Percentiles rank a stretch among this genome's conserved stretches.
phyloP scores from a whole-genome alignment of 2,113 vertebrate species.

The Camelus dromedarius region DNA sequence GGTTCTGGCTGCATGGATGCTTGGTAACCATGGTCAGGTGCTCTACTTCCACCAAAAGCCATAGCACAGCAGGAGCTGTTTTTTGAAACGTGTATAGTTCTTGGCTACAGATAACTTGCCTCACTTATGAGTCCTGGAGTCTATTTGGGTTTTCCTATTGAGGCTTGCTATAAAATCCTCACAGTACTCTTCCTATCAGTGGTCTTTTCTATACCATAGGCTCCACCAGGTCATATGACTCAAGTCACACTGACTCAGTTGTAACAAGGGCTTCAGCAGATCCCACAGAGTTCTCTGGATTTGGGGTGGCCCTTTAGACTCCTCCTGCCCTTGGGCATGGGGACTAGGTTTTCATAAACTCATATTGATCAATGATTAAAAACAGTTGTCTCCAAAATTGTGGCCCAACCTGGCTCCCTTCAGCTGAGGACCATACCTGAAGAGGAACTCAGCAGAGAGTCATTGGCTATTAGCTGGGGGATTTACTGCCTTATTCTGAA shows the following conservation, averaged over 20 bases:
- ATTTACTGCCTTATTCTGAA: not conserved
- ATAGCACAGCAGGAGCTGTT: not conserved
- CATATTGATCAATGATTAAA: not conserved
- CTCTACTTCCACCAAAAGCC: not conserved
- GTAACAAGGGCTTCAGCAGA: not conserved
- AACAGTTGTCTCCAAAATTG: not conserved
- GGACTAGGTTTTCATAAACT: not conserved
- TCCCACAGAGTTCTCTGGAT: not conserved
- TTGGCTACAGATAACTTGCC: not conserved
- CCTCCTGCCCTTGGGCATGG: not conserved
- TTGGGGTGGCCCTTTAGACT: not conserved
- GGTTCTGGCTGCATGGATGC: not conserved
- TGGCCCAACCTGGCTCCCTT: not conserved
- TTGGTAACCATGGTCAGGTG: not conserved
- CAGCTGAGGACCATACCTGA: not conserved
- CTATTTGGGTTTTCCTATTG: not conserved
- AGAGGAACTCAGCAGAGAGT: not conserved
- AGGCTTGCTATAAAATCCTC: not conserved
- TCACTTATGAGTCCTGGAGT: not conserved
- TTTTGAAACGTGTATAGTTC: not conserved
- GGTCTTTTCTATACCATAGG: not conserved
- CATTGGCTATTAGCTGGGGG: not conserved
- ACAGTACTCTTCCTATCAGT: not conserved
- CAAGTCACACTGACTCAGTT: not conserved
- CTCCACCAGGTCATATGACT: not conserved